Evolutionary conservation across 2,113 vertebrate genomes (phyloP), one percentile per base, ranked within the genome.

Genomic region (Notechis scutatus): DNA sequence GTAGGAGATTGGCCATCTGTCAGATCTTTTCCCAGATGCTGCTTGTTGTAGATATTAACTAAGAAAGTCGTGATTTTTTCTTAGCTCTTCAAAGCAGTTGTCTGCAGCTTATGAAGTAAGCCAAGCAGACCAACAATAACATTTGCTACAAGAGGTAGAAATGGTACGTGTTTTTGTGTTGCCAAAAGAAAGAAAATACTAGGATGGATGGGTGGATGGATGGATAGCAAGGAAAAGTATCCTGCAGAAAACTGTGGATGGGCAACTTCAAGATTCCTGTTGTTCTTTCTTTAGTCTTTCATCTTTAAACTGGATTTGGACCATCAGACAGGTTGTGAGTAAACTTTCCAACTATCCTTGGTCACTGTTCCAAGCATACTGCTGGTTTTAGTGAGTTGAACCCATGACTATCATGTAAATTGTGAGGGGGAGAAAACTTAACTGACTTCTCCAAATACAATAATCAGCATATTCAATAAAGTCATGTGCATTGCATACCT

Each of bases 1-100:
- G 57, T 50, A 92, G 24, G 91, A 88, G 57, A 42, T 52, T 89
- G 88, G 57, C 91, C 92, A 86, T 90, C 91, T 64, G 69, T 92
- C 91, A 92, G 92, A 23, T 39, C 45, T 39, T 91, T 55, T 91
- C 64, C 55, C 87, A 81, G 3, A 34, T n/a, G 90, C 90, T 89
- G 87, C 87, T 89, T 23, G 26, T 54, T 92, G 69, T 34, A 42
- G 20, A 57, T 54, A 92, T 90, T 92, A 74, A 52, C 55, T 64
- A 29, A 74, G 87, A 88, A 90, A 89, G 34, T 74, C 10, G 50
- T 52, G 47, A 45, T 2, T 24, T 85, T 29, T 47, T 10, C 23
- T 87, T 23, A n/a, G 54, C 69, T 93, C 26, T 93, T 93, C 69
- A 87, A 86, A 94, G 26, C 57, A 64, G 26, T 42, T 69, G 14